Evolutionary conservation across 1,140 invertebrate genomes (phyloP).

Genomic region (Sminthurides bifidus): DNA sequence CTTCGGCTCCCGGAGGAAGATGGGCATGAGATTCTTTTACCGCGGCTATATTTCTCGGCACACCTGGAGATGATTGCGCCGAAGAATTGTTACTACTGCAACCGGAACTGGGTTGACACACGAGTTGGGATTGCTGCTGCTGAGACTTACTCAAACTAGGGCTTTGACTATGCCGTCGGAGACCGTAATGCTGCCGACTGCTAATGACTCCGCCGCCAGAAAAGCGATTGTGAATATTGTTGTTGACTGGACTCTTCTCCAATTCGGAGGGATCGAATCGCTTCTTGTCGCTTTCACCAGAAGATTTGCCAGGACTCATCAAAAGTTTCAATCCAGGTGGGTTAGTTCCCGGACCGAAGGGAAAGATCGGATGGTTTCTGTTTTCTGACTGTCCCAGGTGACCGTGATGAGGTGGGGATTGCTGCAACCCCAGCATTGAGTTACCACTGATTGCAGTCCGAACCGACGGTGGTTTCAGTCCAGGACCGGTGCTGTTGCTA

Average conservation of each 20-base stretch:
- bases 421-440: not conserved
- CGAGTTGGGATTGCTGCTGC: not conserved
- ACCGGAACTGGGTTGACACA: not conserved
- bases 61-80: not conserved
- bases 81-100: no score
- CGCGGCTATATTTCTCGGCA: not conserved
- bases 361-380: not conserved
- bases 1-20: not conserved
- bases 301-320: not conserved
- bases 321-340: not conserved
- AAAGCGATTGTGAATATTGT: slow-evolving; percentile 2
- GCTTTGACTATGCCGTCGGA: not conserved
- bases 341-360: not conserved
- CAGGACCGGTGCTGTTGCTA: not conserved
- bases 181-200: not conserved
- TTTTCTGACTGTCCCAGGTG: not conserved
- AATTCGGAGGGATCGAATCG: not conserved
- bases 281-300: not conserved
- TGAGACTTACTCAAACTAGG: not conserved
- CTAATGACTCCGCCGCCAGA: no score
- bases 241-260: not conserved
- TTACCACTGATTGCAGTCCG: not conserved
- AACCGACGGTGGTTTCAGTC: slow-evolving; percentile 1
- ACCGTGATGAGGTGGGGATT: not conserved
- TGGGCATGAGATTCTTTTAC: not conserved